These are phyloP conservation scores for Petrosia ficiformis DNA, from an alignment of 37 sponge, comb jelly and placozoan species.

Conservation along the genomic window DNA sequence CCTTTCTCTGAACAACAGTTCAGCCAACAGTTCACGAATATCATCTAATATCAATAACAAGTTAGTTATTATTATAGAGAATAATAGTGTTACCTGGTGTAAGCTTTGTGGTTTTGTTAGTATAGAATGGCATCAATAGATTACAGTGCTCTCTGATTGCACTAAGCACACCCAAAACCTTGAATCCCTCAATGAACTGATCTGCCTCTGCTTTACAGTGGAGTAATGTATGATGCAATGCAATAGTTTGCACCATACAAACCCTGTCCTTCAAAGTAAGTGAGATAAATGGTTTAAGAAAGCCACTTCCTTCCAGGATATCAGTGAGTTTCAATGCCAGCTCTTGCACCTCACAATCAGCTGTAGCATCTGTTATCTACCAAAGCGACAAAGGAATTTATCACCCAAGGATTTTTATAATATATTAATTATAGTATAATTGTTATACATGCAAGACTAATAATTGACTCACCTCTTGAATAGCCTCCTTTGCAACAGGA, in stretches of 20 bases:
- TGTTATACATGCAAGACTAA: neutral
- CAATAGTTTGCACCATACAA: neutral
- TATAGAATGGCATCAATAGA: no score
- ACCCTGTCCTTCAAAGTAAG: neutral
- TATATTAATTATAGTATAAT: no score
- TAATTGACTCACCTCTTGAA: neutral
- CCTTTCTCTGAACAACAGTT: neutral
- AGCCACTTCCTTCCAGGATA: neutral
- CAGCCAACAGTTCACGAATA: no score
- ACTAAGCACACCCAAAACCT: neutral
- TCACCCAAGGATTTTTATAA: no score
- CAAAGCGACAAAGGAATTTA: no score
- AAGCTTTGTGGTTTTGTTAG: no score
- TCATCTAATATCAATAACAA: no score
- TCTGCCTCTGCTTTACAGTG: neutral
- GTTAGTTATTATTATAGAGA: no score
- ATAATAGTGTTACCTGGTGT: no score
- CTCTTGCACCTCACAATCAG: neutral
- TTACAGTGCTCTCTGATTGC: no score
- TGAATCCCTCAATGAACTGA: neutral
- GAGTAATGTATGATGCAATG: neutral
- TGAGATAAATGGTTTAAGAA: neutral
- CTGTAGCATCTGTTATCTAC: no score
- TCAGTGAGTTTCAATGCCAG: neutral
- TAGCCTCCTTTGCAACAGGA: no score